phyloP scores from a whole-genome alignment of 92 coral and sea anemone genomes.

The Virgularia gustaviana region DNA sequence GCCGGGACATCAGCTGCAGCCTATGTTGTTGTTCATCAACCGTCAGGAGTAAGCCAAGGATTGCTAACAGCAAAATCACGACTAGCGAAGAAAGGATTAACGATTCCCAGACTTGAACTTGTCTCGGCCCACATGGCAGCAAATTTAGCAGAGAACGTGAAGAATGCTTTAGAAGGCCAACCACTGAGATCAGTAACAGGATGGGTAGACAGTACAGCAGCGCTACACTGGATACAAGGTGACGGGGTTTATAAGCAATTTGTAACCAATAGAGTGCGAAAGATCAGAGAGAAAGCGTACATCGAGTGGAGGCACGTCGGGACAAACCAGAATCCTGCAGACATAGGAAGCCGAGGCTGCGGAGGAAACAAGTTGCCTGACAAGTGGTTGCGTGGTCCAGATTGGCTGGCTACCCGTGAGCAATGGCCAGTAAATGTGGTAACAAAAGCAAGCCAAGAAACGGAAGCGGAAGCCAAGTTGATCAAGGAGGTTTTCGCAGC shows the following conservation, averaged over 20 bases:
- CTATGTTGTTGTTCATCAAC: slow-evolving; percentile 17
- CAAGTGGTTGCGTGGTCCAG: slow-evolving; percentile 18
- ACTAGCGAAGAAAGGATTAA: too few species aligned
- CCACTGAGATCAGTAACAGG: slow-evolving; percentile 30
- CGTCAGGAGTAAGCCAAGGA: slow-evolving; percentile 13
- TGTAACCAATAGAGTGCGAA: slow-evolving; percentile 45
- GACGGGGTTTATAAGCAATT: slow-evolving; percentile 34
- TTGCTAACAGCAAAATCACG: slow-evolving; percentile 20
- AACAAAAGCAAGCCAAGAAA: slow-evolving; percentile 10
- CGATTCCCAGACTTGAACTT: too few species aligned
- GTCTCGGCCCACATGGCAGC: too few species aligned
- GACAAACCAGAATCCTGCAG: slow-evolving; percentile 41
- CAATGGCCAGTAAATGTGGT: slow-evolving; percentile 25
- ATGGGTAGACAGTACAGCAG: slow-evolving; percentile 44
- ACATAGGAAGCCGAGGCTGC: slow-evolving; percentile 39
- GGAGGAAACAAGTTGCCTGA: slow-evolving; percentile 7
- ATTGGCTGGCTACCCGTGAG: slow-evolving; percentile 16
- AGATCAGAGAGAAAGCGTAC: slow-evolving; percentile 26
- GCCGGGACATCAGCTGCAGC: slow-evolving; percentile 21
- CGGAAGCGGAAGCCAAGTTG: slow-evolving; percentile 27
- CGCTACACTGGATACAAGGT: slow-evolving; percentile 36
- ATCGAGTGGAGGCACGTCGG: slow-evolving; percentile 40
- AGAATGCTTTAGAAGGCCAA: slow-evolving; percentile 5
- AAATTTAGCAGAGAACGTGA: too few species aligned
- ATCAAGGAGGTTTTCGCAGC: slow-evolving; percentile 36